Percentiles rank a stretch among this genome's conserved stretches.
Evolutionary conservation across 2,888 invertebrate species (phyloP).

Genomic region (Rhagonycha lutea): DNA sequence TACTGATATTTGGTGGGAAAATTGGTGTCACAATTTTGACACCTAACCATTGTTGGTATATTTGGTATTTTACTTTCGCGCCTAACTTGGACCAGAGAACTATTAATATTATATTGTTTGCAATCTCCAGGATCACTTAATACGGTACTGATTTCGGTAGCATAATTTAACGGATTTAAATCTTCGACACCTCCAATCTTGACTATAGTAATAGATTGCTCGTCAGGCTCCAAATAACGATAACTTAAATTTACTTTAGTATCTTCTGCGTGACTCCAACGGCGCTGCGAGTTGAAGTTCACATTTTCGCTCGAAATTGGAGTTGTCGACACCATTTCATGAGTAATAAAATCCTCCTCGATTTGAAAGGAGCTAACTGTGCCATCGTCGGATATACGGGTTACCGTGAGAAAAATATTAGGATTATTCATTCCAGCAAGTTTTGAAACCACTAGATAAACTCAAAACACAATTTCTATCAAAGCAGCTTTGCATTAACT

Average conservation of each 20-base stretch:
- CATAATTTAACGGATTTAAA: constrained; percentile 39
- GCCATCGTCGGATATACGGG: constrained; percentile 42
- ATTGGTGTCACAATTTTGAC: constrained; percentile 55
- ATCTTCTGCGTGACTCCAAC: constrained; percentile 25
- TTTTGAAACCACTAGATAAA: constrained; percentile 46
- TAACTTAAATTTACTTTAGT: constrained; percentile 39
- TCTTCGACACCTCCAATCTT: constrained; percentile 43
- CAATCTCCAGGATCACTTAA: constrained; percentile 30
- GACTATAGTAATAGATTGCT: constrained; percentile 40
- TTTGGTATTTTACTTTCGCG: constrained; percentile 39
- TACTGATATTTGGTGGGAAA: constrained; percentile 56
- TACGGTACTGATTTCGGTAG: constrained; percentile 34
- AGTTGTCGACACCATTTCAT: constrained; percentile 43
- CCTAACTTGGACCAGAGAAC: constrained; percentile 16
- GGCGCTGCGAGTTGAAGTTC: constrained; percentile 29
- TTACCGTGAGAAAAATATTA: constrained; percentile 45
- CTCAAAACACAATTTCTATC: constrained; percentile 37
- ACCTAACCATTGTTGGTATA: constrained; percentile 47
- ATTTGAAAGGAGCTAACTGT: constrained; percentile 40
- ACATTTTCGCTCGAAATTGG: constrained; percentile 37
- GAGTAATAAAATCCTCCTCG: constrained; percentile 44
- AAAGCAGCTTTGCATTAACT: constrained; percentile 45
- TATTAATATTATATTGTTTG: constrained; percentile 20
- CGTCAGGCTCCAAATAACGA: constrained; percentile 37
- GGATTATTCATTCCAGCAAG: constrained; percentile 43